Evolutionary conservation across 2,797 vertebrate genomes (phyloP), one percentile per base, ranked within the genome.

Genomic region (Scarus forsteni): DNA sequence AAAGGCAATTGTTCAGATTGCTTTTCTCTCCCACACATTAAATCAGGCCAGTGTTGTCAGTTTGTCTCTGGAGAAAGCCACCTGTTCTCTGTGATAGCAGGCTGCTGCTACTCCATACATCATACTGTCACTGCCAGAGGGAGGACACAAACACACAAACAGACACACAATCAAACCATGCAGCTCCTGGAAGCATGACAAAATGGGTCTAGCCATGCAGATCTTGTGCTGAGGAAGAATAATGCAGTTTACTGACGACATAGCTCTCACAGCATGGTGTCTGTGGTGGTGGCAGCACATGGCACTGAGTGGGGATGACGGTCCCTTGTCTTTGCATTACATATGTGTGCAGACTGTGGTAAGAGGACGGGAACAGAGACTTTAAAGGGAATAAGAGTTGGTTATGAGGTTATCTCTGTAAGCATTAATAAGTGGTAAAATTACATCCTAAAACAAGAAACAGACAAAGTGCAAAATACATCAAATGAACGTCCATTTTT

Each of bases 1-100:
- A 80, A 84, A 73, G 43, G 72, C 49, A 58, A 67, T 71, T 78
- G 72, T 75, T 80, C 57, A 0, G 49, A 69, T 77, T 77, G 45
- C 40, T 42, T 83, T 69, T 68, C 64, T 56, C 73, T 71, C 62
- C 53, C 12, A 60, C 54, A 70, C 67, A 73, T 86, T 83, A 79
- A 86, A 88, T 85, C 85, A 84, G 82, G 82, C 82, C 77, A 81
- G 70, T 50, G 72, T 64, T 73, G 61, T 83, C 60, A 63, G 62
- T 66, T 78, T 60, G 75, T 77, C 84, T 89, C 78, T 63, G 70
- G 73, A 83, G 84, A 84, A 77, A 79, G 71, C 85, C 88, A 88
- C 89, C 84, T 90, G 88, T 88, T 90, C 78, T 82, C 64, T 69
- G 79, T 82, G 85, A 92, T 86, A 86, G 83, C 84, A 79, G 81